These are phyloP conservation scores for Helleia helle DNA, from an alignment of 2,888 invertebrate genomes.

Conservation along the genomic window DNA sequence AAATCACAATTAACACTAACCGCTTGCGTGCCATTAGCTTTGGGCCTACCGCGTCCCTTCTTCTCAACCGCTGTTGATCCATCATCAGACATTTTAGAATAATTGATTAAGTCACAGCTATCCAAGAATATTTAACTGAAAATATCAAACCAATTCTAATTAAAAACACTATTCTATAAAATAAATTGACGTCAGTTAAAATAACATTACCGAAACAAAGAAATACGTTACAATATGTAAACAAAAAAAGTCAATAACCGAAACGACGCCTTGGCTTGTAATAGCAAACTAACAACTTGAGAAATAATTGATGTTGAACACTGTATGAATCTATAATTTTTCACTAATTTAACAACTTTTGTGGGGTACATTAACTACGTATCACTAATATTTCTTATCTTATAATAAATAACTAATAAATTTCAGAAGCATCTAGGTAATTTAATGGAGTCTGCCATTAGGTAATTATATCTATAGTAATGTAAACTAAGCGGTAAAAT, in stretches of 20 bases:
- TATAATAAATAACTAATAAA: too few relatives aligned
- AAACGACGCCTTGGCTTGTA: conserved; percentile 29
- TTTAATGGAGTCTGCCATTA: conserved; percentile 53
- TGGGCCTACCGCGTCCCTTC: conserved; percentile 68
- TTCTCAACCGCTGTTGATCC: conserved; percentile 68
- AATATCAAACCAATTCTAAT: conserved; percentile 17
- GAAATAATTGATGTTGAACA: neutral
- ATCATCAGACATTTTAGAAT: conserved; percentile 65
- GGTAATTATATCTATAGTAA: conserved; percentile 26
- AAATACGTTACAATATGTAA: conserved; percentile 24
- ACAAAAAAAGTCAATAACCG: conserved; percentile 43
- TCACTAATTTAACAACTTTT: too few relatives aligned
- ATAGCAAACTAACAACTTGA: neutral
- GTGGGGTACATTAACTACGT: too few relatives aligned
- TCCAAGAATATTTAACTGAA: conserved; percentile 34
- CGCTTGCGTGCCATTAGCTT: conserved; percentile 65
- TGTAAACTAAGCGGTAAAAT: too few relatives aligned
- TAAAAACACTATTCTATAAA: conserved; percentile 2
- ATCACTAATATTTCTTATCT: too few relatives aligned
- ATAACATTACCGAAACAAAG: conserved; percentile 14
- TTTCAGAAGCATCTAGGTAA: conserved; percentile 5
- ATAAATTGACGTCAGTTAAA: conserved; percentile 7
- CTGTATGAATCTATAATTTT: neutral
- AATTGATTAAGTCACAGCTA: conserved; percentile 28
- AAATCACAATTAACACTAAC: conserved; percentile 28